A percentile compares a stretch with the other conserved stretches of the same genome.
Evolutionary conservation across 2,888 invertebrate genomes (phyloP).

Genomic region (Agriotes lineatus): DNA sequence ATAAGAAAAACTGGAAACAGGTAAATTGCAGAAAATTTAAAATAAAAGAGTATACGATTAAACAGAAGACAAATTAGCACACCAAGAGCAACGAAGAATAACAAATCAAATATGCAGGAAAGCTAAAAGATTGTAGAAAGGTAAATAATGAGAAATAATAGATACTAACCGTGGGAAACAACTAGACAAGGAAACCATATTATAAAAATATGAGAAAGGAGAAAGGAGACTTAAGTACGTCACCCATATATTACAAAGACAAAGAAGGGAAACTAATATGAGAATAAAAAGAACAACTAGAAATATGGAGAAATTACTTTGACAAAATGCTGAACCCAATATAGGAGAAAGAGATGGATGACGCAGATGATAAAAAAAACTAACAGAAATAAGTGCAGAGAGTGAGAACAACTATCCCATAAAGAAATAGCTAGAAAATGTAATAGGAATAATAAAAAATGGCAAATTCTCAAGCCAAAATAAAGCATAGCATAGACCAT

Average conservation of each 20-base stretch:
- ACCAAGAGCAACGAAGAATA: background rate
- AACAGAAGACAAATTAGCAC: slow-evolving; percentile 1
- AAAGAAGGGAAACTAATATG: background rate
- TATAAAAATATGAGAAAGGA: background rate
- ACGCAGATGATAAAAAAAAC: background rate
- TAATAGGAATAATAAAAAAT: background rate
- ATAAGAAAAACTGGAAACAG: background rate
- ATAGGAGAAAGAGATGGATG: background rate
- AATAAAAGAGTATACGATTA: background rate
- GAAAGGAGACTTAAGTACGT: background rate
- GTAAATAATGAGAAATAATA: background rate
- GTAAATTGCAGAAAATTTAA: background rate
- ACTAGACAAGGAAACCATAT: slow-evolving; percentile 3
- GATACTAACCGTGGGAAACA: background rate
- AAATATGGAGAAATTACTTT: slow-evolving; percentile 5
- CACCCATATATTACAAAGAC: background rate
- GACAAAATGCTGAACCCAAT: slow-evolving; percentile 3
- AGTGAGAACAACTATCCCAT: background rate
- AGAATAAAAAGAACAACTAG: slow-evolving; percentile 3
- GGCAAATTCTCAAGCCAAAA: background rate
- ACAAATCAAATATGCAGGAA: background rate
- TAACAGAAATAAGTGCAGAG: background rate
- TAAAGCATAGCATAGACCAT: background rate
- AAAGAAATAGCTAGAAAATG: background rate
- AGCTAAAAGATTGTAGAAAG: background rate